Conservation (phyloP, 1,140 invertebrate genomes). For the Drosophila kohkoa region DNA sequence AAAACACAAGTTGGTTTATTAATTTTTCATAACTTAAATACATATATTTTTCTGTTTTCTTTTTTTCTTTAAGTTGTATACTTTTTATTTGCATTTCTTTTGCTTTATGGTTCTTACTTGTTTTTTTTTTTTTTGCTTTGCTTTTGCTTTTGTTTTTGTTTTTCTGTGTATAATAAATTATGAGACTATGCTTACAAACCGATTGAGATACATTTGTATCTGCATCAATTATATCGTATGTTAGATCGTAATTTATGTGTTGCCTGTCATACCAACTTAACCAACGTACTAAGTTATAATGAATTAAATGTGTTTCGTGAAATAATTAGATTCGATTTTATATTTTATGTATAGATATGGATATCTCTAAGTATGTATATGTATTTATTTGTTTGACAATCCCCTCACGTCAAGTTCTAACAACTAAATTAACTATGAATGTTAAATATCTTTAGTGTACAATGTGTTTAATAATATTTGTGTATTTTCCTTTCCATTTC, state of each 20-base stretch:
- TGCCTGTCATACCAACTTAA: conserved; percentile 42
- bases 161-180: conserved; percentile 74
- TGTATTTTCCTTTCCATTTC: conserved; percentile 8
- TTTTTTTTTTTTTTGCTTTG: background rate
- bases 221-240: conserved; percentile 51
- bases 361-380: conserved; percentile 9
- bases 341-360: conserved; percentile 20
- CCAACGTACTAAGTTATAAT: conserved; percentile 39
- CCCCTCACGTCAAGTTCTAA: conserved; percentile 46
- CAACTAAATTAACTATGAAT: conserved; percentile 81
- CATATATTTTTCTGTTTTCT: conserved; percentile 64
- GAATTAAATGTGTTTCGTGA: conserved; percentile 42
- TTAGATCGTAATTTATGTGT: conserved; percentile 48
- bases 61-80: conserved; percentile 55
- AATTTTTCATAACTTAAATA: conserved; percentile 84
- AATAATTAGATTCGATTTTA: conserved; percentile 44
- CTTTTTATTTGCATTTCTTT: conserved; percentile 51
- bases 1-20: conserved; percentile 68
- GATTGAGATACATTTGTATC: conserved; percentile 65
- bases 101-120: conserved; percentile 40
- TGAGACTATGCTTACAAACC: conserved; percentile 77
- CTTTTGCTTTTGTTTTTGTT: conserved; percentile 33
- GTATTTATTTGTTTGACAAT: conserved; percentile 37
- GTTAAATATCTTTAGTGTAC: conserved; percentile 57
- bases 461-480: conserved; percentile 9